Base-by-base conservation (phyloP, 2,797 vertebrate species). In the Decapterus maruadsi region DNA sequence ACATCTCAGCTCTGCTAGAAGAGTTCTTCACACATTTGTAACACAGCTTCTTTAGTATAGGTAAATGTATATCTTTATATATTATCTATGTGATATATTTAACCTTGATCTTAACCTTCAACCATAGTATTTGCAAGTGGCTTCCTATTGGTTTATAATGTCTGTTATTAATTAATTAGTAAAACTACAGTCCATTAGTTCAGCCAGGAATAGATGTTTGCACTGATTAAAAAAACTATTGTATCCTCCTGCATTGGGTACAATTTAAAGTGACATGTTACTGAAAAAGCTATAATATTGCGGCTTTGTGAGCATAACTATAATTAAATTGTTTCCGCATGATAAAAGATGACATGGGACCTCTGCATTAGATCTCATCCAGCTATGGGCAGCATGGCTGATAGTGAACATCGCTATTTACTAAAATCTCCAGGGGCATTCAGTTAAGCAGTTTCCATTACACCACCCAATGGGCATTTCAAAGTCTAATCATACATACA, bases 401-500 rank as follows among this genome's bases (percentile, higher is more conserved):
- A 68, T 20, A 31, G n/a, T 40, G n/a, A 70, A 68, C 43, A 68
- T 56, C 31, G 48, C 54, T 72, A 69, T 72, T 78, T 66, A 66
- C 45, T 55, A 2, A 73, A 72, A 70, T 75, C 48, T 60, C 48
- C 13, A 2, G 67, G 70, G 60, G 13, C n/a, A 68, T 82, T 78
- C 42, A 60, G 72, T 65, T 54, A 68, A 75, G 55, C 42, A 80
- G 59, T 75, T 64, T 54, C 43, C 40, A 76, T 83, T 75, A 64
- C 42, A 34, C 31, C 58, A 64, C 62, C 70, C 57, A 74, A 45
- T 45, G 54, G 48, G 74, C 57, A 70, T 68, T 73, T 81, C 36
- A 74, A 68, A 76, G 53, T 58, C 29, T 62, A 75, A 82, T 72
- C 63, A 74, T 29, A 60, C 1, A 76, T 48, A 50, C 0, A 71